Percentiles rank a stretch among this genome's conserved stretches.
phyloP scores from a whole-genome alignment of 2,888 invertebrate species.

The Acanthosepion esculentum region DNA sequence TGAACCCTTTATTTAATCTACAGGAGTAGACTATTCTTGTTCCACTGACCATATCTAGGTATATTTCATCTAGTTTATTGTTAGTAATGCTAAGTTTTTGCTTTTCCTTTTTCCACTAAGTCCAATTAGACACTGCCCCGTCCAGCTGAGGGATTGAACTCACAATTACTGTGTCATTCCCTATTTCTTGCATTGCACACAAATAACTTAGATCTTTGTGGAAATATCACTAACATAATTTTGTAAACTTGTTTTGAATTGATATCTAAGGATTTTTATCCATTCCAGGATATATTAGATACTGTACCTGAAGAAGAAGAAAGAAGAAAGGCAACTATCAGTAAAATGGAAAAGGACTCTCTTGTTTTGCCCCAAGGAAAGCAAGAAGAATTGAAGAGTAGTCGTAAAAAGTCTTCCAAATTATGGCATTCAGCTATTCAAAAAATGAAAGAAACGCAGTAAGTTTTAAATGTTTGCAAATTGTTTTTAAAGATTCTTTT shows the following conservation, averaged over 20 bases:
- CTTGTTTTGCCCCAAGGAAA: slow-evolving; percentile 66
- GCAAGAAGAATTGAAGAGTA: slow-evolving; percentile 65
- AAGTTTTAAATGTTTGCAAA: slow-evolving; percentile 49
- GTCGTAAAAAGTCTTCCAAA: slow-evolving; percentile 77
- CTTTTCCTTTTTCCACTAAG: no score
- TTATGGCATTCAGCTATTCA: slow-evolving; percentile 84
- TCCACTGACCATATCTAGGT: no score
- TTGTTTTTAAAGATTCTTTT: background rate
- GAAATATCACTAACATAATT: background rate
- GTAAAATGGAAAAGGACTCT: slow-evolving; percentile 80
- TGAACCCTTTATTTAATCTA: no score
- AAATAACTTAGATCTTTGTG: background rate
- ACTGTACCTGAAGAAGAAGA: slow-evolving; percentile 81
- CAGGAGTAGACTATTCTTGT: no score
- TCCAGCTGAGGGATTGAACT: no score
- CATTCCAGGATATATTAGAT: slow-evolving; percentile 65
- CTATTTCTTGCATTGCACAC: background rate
- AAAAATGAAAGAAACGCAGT: slow-evolving; percentile 81
- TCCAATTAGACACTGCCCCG: no score
- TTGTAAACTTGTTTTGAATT: background rate
- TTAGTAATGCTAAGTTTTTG: no score
- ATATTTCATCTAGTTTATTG: no score
- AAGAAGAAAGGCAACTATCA: slow-evolving; percentile 83
- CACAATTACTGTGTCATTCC: no score
- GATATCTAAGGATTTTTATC: background rate